A percentile compares a stretch with the other conserved stretches of the same genome.
These are phyloP conservation scores for Lithophane socia DNA, from an alignment of 2,888 invertebrate species.

Conservation along the genomic window DNA sequence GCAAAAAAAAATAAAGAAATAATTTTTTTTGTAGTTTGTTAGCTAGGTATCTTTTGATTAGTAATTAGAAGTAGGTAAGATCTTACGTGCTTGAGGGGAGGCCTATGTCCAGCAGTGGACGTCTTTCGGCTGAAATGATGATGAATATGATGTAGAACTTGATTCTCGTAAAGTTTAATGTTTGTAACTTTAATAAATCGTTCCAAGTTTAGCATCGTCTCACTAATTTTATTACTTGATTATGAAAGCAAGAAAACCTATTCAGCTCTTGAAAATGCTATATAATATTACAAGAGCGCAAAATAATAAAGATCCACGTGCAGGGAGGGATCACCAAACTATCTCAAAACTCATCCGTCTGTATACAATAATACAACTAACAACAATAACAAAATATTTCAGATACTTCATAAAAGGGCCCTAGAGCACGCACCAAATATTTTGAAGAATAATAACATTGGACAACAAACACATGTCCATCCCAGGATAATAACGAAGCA, in stretches of 20 bases:
- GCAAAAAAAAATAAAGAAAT: neutral
- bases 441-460: constrained; percentile 62
- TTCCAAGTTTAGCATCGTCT: neutral
- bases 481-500: constrained; percentile 47
- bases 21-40: neutral
- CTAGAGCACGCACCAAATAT: constrained; percentile 57
- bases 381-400: constrained; percentile 59
- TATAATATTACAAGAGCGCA: constrained; percentile 13
- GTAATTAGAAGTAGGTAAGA: neutral
- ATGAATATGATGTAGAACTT: neutral
- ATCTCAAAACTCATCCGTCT: constrained; percentile 32
- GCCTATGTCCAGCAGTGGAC: neutral
- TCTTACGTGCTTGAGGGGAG: neutral
- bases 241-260: neutral
- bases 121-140: neutral
- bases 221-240: neutral
- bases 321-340: constrained; percentile 22
- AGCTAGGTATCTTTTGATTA: neutral
- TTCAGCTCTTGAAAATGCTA: neutral
- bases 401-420: constrained; percentile 62
- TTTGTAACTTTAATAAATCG: neutral
- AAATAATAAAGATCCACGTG: constrained; percentile 38
- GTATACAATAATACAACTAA: constrained; percentile 36
- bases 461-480: constrained; percentile 57
- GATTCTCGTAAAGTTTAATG: neutral